Evolutionary conservation across 2,797 vertebrate species (phyloP).

Genomic region (Epinephelus awoara): DNA sequence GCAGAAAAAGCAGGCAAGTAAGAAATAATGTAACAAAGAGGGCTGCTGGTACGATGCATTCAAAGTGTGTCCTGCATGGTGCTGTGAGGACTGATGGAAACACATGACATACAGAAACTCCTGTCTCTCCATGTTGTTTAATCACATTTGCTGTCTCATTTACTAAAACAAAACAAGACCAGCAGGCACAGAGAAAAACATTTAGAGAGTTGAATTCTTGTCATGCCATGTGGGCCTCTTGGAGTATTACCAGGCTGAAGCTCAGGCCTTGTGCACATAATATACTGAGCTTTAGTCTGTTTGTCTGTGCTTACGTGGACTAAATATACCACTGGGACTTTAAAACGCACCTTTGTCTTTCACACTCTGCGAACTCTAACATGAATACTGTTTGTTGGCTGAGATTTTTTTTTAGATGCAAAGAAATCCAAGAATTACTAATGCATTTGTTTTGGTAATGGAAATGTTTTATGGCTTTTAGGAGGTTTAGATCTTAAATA

Average conservation of each 20-base stretch:
- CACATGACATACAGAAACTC: constrained; percentile 4
- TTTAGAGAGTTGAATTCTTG: constrained; percentile 5
- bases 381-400: constrained; percentile 1
- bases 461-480: too few species aligned
- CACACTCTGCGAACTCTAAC: too few species aligned
- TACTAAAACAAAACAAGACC: background rate
- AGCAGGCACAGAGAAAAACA: background rate
- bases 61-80: background rate
- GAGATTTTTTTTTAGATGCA: too few species aligned
- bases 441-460: too few species aligned
- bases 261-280: constrained; percentile 1
- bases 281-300: background rate
- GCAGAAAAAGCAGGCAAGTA: constrained; percentile 38
- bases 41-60: background rate
- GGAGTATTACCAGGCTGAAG: background rate
- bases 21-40: constrained; percentile 1
- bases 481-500: too few species aligned
- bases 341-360: background rate
- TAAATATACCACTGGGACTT: background rate
- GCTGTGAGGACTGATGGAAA: background rate
- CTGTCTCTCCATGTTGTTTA: background rate
- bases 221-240: background rate
- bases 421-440: too few species aligned
- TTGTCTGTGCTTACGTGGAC: background rate
- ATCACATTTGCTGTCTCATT: constrained; percentile 10